Conservation (phyloP, 2,113 vertebrate species). For the Mobula birostris region DNA sequence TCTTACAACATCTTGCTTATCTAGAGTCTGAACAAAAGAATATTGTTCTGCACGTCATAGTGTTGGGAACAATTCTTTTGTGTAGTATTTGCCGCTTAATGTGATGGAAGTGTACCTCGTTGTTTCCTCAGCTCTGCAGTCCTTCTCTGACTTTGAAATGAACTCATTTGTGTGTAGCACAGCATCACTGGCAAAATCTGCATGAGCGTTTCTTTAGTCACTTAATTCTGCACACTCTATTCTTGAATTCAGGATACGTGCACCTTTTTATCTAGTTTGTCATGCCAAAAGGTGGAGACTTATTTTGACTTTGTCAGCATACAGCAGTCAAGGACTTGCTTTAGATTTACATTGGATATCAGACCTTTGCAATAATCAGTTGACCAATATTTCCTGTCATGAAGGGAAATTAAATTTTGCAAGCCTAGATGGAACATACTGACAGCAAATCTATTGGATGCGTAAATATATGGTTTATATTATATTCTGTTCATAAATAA, state of each 20-base stretch:
- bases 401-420: conserved; percentile 36
- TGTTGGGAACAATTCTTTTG: background rate
- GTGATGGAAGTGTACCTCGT: conserved; percentile 5
- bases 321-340: conserved; percentile 40
- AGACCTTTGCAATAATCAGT: conserved; percentile 54
- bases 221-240: conserved; percentile 46
- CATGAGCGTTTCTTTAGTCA: conserved; percentile 48
- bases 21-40: background rate
- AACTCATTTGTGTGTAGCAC: conserved; percentile 50
- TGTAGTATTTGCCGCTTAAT: background rate
- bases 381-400: conserved; percentile 39
- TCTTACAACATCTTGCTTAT: background rate
- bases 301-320: conserved; percentile 42
- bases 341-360: conserved; percentile 52
- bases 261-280: conserved; percentile 43
- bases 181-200: conserved; percentile 46
- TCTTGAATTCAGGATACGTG: conserved; percentile 43
- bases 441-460: conserved; percentile 37
- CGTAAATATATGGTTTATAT: conserved; percentile 35
- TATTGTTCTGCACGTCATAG: background rate
- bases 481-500: conserved; percentile 38
- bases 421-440: conserved; percentile 5
- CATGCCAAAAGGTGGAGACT: conserved; percentile 41
- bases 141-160: conserved; percentile 41
- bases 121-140: background rate